Evolutionary conservation across 1,140 invertebrate species (phyloP).

Genomic region (Arctopsyche grandis): DNA sequence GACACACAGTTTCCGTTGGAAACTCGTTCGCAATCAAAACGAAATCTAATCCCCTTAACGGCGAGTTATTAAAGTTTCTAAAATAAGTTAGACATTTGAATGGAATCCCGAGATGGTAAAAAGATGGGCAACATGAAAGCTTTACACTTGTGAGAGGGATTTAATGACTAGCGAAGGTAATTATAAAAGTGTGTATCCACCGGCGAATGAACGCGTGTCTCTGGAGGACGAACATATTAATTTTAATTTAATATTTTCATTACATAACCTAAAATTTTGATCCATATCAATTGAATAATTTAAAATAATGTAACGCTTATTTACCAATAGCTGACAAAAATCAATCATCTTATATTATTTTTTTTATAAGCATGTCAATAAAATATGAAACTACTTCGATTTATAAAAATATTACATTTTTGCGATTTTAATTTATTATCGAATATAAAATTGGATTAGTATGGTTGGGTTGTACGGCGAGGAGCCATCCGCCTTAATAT

Average conservation of each 20-base stretch:
- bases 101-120: background rate
- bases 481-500: slow-evolving; percentile 15
- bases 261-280: no score
- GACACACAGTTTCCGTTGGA: background rate
- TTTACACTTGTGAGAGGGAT: slow-evolving; percentile 23
- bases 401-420: no score
- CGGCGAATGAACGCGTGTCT: background rate
- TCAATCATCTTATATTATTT: no score
- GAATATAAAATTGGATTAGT: background rate
- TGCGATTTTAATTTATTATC: no score
- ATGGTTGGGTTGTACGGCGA: background rate
- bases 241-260: no score
- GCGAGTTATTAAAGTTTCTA: slow-evolving; percentile 27
- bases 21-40: slow-evolving; percentile 20
- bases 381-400: no score
- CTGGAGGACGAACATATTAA: background rate
- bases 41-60: slow-evolving; percentile 26
- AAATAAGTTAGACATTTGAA: slow-evolving; percentile 31
- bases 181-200: slow-evolving; percentile 18
- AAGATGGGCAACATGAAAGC: slow-evolving; percentile 26
- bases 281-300: no score
- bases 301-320: no score
- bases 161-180: slow-evolving; percentile 30
- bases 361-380: no score
- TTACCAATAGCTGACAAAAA: no score